Evolutionary conservation across 2,888 invertebrate genomes (phyloP).

Genomic region (Oxyscelio sp.): DNA sequence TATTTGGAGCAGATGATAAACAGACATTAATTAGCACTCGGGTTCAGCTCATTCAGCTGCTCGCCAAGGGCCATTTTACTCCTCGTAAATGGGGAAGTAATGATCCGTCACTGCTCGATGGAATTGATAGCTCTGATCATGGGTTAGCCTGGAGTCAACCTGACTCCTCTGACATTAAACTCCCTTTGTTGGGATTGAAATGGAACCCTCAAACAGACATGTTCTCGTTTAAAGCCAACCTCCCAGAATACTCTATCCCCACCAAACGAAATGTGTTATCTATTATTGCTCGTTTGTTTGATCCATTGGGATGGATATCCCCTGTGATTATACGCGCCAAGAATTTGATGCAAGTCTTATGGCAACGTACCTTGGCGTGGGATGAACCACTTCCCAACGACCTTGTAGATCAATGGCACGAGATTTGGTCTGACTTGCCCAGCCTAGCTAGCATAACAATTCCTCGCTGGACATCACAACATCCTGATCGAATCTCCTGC

Average conservation of each 20-base stretch:
- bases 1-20: background rate
- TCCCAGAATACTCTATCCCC: no score
- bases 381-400: background rate
- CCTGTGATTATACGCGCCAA: background rate
- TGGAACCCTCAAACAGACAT: background rate
- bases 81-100: background rate
- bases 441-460: background rate
- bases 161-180: background rate
- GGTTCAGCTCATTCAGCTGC: no score
- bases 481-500: background rate
- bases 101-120: background rate
- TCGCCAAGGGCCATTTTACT: background rate
- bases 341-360: background rate
- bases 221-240: background rate
- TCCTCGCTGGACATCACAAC: background rate
- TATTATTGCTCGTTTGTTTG: background rate
- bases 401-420: background rate
- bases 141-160: background rate
- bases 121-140: background rate
- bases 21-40: no score
- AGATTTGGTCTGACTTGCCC: background rate
- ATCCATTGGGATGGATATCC: background rate
- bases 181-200: no score
- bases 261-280: background rate
- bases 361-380: background rate